A percentile compares a stretch with the other conserved stretches of the same genome.
Conservation (phyloP, 1,140 invertebrate species). For the Drosophila kurseongensis region DNA sequence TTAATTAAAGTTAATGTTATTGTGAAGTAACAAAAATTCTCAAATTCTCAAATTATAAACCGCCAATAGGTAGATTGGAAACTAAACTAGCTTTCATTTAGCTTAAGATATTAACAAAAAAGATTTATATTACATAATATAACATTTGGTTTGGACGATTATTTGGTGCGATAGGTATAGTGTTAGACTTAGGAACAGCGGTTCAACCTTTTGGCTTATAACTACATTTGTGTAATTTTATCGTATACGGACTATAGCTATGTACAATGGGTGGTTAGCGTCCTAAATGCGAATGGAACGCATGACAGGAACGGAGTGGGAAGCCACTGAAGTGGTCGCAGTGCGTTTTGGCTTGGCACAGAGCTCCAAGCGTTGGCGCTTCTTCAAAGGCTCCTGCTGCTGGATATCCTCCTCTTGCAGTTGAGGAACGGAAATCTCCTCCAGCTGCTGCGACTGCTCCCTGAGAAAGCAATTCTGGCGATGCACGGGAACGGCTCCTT, state of each 20-base stretch:
- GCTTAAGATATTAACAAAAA: constrained; percentile 9
- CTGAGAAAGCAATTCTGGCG: constrained; percentile 46
- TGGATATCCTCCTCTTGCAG: not conserved
- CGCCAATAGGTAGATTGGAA: not conserved
- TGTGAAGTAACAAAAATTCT: too few relatives aligned
- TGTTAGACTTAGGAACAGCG: constrained; percentile 29
- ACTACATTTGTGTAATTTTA: not conserved
- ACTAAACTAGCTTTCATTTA: constrained; percentile 8
- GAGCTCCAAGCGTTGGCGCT: constrained; percentile 44
- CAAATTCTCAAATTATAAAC: not conserved
- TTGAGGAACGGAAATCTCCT: constrained; percentile 1
- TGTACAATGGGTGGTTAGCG: constrained; percentile 10
- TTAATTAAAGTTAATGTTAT: not conserved
- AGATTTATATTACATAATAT: constrained; percentile 2
- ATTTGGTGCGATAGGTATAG: constrained; percentile 20
- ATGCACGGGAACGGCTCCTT: constrained; percentile 22
- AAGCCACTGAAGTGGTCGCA: not conserved
- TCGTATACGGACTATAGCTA: constrained; percentile 20
- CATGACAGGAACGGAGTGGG: not conserved
- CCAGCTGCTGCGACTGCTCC: constrained; percentile 9
- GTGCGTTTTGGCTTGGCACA: constrained; percentile 13
- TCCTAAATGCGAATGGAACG: constrained; percentile 61
- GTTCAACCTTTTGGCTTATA: constrained; percentile 37
- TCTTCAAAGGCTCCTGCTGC: constrained; percentile 14
- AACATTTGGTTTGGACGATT: constrained; percentile 21